Base-by-base conservation (phyloP, 2,888 invertebrate species). In the Ectobius pallidus region DNA sequence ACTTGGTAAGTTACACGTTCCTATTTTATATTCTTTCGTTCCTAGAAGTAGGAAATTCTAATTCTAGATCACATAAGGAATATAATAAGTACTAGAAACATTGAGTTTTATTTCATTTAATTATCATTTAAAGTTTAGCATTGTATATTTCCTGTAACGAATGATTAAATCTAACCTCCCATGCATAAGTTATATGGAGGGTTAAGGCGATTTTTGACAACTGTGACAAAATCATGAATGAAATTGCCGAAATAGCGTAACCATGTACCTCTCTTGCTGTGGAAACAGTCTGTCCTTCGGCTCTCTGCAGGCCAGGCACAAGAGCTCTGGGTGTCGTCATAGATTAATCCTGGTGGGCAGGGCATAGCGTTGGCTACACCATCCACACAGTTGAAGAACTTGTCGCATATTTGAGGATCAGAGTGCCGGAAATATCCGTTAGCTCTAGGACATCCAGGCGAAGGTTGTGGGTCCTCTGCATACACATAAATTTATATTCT, bases 401-500 rank as follows among this genome's bases (percentile, higher is more conserved):
- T 91, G 82, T 92, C 91, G 79, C 93, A 94, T 0, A 90, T 88
- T 83, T 86, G 81, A 3, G 90, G 90, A 80, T 93, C 92, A 58
- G 90, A 89, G 81, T 93, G 92, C 65, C 87, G 87, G 85, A 90
- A 94, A 82, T 90, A 91, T 70, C 93, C 93, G 80, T 93, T 93
- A 49, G 91, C 90, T 74, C 93, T 86, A 2, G 92, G 92, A 80
- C 93, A 94, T 69, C 89, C 91, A 78, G 89, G 88, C 22, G 87
- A 86, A 1, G 92, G 88, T 77, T 91, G 88, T 0, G 93, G 88
- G 75, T 91, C 90, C 88, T 93, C 93, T 93, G 86, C 63, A 83
- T n/a, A n/a, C n/a, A n/a, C n/a, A n/a, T n/a, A n/a, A n/a, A n/a
- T n/a, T n/a, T n/a, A n/a, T n/a, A n/a, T n/a, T n/a, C n/a, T n/a